phyloP scores from a whole-genome alignment of 2,888 invertebrate genomes.

The Flabesymbios commensalis region DNA sequence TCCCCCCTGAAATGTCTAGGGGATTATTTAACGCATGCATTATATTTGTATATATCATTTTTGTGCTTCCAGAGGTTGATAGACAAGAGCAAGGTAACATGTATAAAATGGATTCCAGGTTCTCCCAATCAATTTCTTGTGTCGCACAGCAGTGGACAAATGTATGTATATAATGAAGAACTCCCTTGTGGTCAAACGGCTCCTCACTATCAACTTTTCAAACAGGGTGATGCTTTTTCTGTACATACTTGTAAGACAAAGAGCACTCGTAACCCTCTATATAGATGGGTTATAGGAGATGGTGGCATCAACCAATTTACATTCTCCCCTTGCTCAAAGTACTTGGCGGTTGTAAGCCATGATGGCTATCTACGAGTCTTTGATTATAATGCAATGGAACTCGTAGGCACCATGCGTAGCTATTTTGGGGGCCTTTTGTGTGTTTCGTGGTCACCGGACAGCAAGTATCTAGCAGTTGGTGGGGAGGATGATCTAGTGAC shows the following conservation, averaged over 20 bases:
- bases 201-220: constrained; percentile 93
- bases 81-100: constrained; percentile 93
- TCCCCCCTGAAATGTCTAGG: too few relatives aligned
- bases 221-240: constrained; percentile 90
- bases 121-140: constrained; percentile 92
- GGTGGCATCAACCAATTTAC: constrained; percentile 88
- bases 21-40: neutral
- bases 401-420: constrained; percentile 86
- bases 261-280: constrained; percentile 93
- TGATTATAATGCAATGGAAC: constrained; percentile 96
- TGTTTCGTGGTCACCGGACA: constrained; percentile 98
- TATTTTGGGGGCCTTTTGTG: constrained; percentile 98
- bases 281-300: constrained; percentile 70
- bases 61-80: constrained; percentile 76
- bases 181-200: constrained; percentile 85
- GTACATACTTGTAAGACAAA: constrained; percentile 96
- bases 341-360: constrained; percentile 88
- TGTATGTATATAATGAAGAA: constrained; percentile 93
- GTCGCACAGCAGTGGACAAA: constrained; percentile 92
- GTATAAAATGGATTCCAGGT: constrained; percentile 96
- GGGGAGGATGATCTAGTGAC: constrained; percentile 99
- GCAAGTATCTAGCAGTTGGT: constrained; percentile 86
- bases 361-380: constrained; percentile 90
- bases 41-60: neutral
- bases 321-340: constrained; percentile 92